These are phyloP conservation scores for Mirza zaza DNA, from an alignment of 2,113 vertebrate species.

Conservation along the genomic window DNA sequence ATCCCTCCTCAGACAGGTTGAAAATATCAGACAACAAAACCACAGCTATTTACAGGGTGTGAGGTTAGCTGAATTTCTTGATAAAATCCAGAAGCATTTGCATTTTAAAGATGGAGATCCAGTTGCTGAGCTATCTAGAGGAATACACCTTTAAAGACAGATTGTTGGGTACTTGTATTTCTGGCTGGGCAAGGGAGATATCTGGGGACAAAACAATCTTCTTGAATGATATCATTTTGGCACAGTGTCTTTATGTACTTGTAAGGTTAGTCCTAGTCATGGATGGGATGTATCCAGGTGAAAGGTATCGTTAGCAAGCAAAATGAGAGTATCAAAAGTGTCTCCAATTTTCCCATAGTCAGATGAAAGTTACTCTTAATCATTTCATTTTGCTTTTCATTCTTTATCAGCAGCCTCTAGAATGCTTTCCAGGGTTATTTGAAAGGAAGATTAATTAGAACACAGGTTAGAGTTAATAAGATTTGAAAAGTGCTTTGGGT, in stretches of 20 bases:
- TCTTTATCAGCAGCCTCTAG: conserved; percentile 28
- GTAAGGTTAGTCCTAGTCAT: background rate
- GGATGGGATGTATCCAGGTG: background rate
- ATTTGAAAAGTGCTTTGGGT: background rate
- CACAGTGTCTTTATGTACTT: background rate
- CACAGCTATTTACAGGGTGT: background rate
- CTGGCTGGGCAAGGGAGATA: background rate
- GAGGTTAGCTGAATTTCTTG: background rate
- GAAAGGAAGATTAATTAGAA: conserved; percentile 6
- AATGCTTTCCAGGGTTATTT: conserved; percentile 15
- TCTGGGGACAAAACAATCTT: background rate
- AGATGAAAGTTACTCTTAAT: conserved; percentile 11
- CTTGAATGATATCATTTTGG: background rate
- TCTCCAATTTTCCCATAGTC: background rate
- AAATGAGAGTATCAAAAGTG: background rate
- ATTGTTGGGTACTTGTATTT: background rate
- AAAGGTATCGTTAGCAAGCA: background rate
- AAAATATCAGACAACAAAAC: background rate
- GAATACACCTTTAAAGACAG: background rate
- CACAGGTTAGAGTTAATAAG: background rate
- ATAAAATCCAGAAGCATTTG: conserved; percentile 42
- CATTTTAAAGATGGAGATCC: background rate
- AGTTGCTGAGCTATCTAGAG: background rate
- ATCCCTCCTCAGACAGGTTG: background rate
- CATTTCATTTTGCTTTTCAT: conserved; percentile 7